phyloP scores from a whole-genome alignment of 2,888 invertebrate genomes.

The Rhorus exstirpatorius region DNA sequence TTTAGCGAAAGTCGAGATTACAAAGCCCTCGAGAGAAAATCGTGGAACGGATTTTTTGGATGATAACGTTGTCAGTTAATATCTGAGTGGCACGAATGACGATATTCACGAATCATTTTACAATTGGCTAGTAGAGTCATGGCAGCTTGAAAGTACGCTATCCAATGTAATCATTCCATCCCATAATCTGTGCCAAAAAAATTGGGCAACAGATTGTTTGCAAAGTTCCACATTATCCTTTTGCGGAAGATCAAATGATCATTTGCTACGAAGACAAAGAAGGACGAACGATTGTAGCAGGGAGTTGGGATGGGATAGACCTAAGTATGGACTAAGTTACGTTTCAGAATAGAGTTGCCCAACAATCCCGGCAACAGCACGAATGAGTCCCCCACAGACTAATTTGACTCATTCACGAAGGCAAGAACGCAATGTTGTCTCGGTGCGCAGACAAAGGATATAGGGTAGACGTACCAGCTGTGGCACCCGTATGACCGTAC shows the following conservation, averaged over 20 bases:
- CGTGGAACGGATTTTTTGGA: constrained; percentile 67
- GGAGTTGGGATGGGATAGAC: constrained; percentile 63
- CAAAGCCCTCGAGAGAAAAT: constrained; percentile 46
- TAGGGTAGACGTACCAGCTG: too few relatives aligned
- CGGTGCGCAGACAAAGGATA: background rate
- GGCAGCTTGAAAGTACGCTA: constrained; percentile 37
- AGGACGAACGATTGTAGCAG: constrained; percentile 72
- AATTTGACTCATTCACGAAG: constrained; percentile 36
- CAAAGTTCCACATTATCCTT: background rate
- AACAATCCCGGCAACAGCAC: background rate
- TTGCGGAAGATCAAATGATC: background rate
- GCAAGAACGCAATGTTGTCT: constrained; percentile 28
- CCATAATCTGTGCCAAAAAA: background rate
- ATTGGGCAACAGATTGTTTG: background rate
- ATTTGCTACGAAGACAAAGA: constrained; percentile 20
- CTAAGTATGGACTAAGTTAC: constrained; percentile 28
- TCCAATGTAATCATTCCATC: background rate
- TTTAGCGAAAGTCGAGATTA: constrained; percentile 12
- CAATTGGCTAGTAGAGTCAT: constrained; percentile 69
- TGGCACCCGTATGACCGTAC: too few relatives aligned
- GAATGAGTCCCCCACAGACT: constrained; percentile 26
- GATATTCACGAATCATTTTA: constrained; percentile 67
- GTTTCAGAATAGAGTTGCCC: constrained; percentile 20
- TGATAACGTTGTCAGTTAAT: constrained; percentile 38
- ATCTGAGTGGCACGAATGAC: constrained; percentile 38